These are phyloP conservation scores for Chelonia mydas DNA, from an alignment of 2,797 vertebrate genomes.

Conservation along the genomic window DNA sequence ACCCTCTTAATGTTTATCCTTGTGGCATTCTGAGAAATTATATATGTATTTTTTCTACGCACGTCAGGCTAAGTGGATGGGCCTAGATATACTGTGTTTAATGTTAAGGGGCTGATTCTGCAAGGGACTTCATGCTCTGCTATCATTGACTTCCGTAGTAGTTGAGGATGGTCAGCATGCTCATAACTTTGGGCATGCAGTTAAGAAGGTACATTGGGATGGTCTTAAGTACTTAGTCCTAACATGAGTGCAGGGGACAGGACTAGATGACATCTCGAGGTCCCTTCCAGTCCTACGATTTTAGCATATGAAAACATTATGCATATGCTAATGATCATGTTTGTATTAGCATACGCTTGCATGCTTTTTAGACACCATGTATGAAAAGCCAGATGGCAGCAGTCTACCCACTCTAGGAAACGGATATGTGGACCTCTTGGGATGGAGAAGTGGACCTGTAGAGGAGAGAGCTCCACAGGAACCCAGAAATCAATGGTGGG, in stretches of 20 bases:
- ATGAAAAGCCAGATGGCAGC: neutral
- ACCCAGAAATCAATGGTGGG: neutral
- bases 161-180: neutral
- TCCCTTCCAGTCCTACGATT: too few relatives aligned
- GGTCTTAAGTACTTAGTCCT: too few relatives aligned
- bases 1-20: slow-evolving; percentile 1
- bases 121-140: neutral
- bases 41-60: neutral
- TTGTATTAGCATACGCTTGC: neutral
- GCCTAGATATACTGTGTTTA: slow-evolving; percentile 14
- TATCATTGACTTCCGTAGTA: neutral
- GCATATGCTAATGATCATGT: neutral
- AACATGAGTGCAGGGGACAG: too few relatives aligned
- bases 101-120: neutral
- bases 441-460: neutral
- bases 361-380: neutral
- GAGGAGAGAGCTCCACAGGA: neutral
- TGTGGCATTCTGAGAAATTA: neutral
- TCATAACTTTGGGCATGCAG: neutral
- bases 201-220: neutral
- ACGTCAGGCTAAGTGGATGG: neutral
- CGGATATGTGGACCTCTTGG: neutral
- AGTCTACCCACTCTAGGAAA: neutral
- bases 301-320: neutral
- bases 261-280: too few relatives aligned